Evolutionary conservation across 92 coral and sea anemone genomes (phyloP), one percentile per base, ranked within the genome.

Genomic region (Porites lobata): DNA sequence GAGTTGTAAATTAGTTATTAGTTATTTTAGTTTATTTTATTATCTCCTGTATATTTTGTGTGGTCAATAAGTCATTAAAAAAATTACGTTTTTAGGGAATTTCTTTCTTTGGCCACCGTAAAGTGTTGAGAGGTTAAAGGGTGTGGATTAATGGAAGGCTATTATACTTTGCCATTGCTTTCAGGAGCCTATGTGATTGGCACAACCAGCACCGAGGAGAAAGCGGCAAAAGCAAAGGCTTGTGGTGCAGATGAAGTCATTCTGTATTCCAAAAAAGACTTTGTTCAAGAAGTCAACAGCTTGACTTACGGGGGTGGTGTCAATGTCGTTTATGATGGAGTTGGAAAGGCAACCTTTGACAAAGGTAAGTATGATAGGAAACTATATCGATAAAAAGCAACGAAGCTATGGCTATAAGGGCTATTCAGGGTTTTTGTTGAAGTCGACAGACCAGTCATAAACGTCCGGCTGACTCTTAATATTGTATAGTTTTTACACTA

Each of bases 281-380:
- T 89, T 89, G 92, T 89, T 7, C 32, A 70, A 10, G 92, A 89
- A 64, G 92, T 89, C 15, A 89, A 85, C 54, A 87, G 90, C 11
- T 79, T 89, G 15, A 89, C 92, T 14, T 76, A 78, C 9, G 83
- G 88, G 6, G 72, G 65, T 13, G 92, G 92, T 17, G 92, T 78
- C 32, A 85, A 89, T 51, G 92, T 85, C 57, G 86, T 89, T 75
- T 89, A 85, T 72, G 92, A 89, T 50, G 92, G 92, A 51, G 92
- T 89, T 53, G 92, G 92, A 52, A 89, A 89, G 64, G 76, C 90
- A 51, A 89, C 92, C 21, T 89, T 89, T 80, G 7, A 50, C 29
- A 89, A 86, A 66, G 90, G 92, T 73, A 76, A 74, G 89, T 51
- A 56, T 4, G 15, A 14, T 10, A 38, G 47, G 47, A 38, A 4